A percentile compares a stretch with the other conserved stretches of the same genome.
These are phyloP conservation scores for Himalopsyche anomala DNA, from an alignment of 2,888 invertebrate species.

Conservation along the genomic window DNA sequence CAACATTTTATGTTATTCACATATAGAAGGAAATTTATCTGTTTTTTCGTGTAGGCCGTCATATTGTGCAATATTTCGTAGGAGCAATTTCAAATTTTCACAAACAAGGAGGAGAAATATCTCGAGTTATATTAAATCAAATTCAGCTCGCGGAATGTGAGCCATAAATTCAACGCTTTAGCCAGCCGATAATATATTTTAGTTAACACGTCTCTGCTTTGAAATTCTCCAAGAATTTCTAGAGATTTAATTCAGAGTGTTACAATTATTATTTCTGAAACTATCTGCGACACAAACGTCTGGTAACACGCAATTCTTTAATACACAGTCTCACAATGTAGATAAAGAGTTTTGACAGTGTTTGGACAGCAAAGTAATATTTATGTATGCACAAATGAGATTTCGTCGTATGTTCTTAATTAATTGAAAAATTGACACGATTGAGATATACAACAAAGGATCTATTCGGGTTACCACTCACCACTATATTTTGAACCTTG, in stretches of 20 bases:
- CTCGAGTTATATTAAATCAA: slow-evolving; percentile 49
- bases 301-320: not conserved
- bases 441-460: no score
- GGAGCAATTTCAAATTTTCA: slow-evolving; percentile 29
- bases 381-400: no score
- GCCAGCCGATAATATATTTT: slow-evolving; percentile 53
- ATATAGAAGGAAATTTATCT: slow-evolving; percentile 9
- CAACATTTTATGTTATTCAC: slow-evolving; percentile 24
- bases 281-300: not conserved
- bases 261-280: slow-evolving; percentile 37
- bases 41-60: slow-evolving; percentile 27
- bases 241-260: slow-evolving; percentile 46
- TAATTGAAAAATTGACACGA: no score
- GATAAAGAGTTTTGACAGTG: no score
- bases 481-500: no score
- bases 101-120: slow-evolving; percentile 9
- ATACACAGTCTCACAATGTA: no score
- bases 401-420: no score
- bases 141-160: slow-evolving; percentile 34
- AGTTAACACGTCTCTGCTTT: slow-evolving; percentile 53
- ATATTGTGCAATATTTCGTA: not conserved
- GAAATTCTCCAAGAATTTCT: slow-evolving; percentile 43
- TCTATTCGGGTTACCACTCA: no score
- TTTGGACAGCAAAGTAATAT: no score
- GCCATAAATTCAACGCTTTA: slow-evolving; percentile 50